Evolutionary conservation across 2,888 invertebrate genomes (phyloP).

Genomic region (Ennomos fuscantarius): DNA sequence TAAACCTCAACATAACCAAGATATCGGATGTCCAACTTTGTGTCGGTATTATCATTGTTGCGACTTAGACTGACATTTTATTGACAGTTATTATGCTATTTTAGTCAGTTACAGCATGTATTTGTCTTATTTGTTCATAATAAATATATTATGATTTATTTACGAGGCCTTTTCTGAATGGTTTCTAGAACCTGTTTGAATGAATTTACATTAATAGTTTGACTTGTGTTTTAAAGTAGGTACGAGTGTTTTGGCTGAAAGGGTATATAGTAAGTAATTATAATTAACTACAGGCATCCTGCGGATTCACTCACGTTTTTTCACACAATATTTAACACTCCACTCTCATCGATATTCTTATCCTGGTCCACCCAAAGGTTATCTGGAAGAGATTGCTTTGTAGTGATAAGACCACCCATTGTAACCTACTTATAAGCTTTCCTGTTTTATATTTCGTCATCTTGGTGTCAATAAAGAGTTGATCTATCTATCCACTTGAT

Average conservation of each 20-base stretch:
- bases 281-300: conserved; percentile 33
- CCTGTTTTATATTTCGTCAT: no score
- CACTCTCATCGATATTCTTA: no score
- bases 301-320: no score
- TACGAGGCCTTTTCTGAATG: conserved; percentile 9
- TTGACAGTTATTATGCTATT: conserved; percentile 66
- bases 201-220: conserved; percentile 1
- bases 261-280: conserved; percentile 41
- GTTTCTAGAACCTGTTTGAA: conserved; percentile 10
- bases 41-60: conserved; percentile 65
- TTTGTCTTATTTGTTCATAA: conserved; percentile 37
- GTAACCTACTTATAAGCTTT: no score
- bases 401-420: no score
- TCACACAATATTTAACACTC: no score
- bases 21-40: conserved; percentile 69
- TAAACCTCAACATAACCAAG: conserved; percentile 45
- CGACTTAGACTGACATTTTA: conserved; percentile 58
- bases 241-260: neutral
- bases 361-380: no score
- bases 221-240: neutral
- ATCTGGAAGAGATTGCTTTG: no score
- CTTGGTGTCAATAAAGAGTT: no score
- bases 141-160: conserved; percentile 25
- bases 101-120: conserved; percentile 52
- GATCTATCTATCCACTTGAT: no score